Base-by-base conservation (phyloP, 2,797 vertebrate genomes). In the Phoxinus dragarum region DNA sequence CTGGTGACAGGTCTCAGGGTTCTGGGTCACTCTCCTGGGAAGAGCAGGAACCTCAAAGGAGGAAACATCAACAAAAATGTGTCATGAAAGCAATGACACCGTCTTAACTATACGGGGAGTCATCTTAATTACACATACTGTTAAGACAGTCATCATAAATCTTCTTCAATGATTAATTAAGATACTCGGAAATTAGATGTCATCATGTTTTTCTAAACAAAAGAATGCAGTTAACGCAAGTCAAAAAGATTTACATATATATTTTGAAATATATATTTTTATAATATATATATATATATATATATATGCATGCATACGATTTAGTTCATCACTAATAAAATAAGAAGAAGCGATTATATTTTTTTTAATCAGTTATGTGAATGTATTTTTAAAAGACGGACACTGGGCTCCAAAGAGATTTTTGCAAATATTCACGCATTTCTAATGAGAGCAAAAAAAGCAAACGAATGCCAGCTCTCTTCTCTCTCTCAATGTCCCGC, bases 111-210 rank as follows among this genome's bases (percentile, higher is more conserved):
- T 11, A 23, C 31, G 16, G 68, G 73, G 44, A 78, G 69, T 85
- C 68, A 54, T 73, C 76, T 81, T 71, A 88, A 86, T 86, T 84
- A 88, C 54, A 86, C 69, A 84, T 78, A 56, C 78, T 71, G 69
- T 84, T 81, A 49, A 73, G 40, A 61, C 31, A 17, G 74, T 79
- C 74, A 82, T 49, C 42, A 47, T 34, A 21, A 38, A 61, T 84
- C 52, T 84, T 75, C 61, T 59, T 77, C 56, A 49, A 27, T 75
- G 42, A 54, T 81, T 86, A 73, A 85, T 84, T 82, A 64, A 76
- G 83, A 75, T 34, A n/a, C 17, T 80, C 9, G 3, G 12, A 21
- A 80, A 3, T 73, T 64, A 52, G 40, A 76, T 78, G 83, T 19
- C 9, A 44, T 56, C 11, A 36, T 10, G 1, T n/a, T 38, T 56